A percentile compares a stretch with the other conserved stretches of the same genome.
Conservation (phyloP, 1,140 invertebrate species). For the Heterodera schachtii region DNA sequence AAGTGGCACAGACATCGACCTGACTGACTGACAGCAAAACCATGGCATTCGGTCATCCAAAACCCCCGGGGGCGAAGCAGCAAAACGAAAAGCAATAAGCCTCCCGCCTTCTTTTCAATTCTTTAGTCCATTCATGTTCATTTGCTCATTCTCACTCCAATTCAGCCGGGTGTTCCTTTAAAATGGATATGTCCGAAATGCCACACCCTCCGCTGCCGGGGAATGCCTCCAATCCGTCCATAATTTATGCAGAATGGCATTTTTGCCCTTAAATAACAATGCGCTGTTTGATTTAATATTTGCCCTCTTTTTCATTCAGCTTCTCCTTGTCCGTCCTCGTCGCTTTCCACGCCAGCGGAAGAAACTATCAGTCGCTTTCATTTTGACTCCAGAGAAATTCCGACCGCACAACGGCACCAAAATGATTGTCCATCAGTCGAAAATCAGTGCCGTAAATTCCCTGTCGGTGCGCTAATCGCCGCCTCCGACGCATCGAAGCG, state of each 20-base stretch:
- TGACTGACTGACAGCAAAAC: neutral
- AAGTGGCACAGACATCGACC: neutral
- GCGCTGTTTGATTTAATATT: neutral
- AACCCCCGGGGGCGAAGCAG: no score
- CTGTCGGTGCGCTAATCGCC: no score
- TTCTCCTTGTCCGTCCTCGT: neutral
- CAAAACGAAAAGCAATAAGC: neutral
- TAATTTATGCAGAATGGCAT: no score
- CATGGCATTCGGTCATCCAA: no score
- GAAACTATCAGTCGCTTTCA: neutral
- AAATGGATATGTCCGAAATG: no score
- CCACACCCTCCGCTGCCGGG: no score
- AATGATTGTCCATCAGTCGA: neutral
- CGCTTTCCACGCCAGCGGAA: neutral
- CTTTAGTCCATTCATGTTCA: neutral
- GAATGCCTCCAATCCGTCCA: no score
- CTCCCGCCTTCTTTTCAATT: neutral
- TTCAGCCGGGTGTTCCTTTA: no score
- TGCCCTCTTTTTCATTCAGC: neutral
- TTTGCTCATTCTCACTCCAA: no score
- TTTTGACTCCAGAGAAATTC: neutral
- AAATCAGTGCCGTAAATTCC: no score
- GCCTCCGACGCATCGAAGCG: neutral
- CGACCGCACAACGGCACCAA: neutral
- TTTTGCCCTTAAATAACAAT: neutral